phyloP scores from a whole-genome alignment of 2,797 vertebrate genomes.

The Sebastes cheni region DNA sequence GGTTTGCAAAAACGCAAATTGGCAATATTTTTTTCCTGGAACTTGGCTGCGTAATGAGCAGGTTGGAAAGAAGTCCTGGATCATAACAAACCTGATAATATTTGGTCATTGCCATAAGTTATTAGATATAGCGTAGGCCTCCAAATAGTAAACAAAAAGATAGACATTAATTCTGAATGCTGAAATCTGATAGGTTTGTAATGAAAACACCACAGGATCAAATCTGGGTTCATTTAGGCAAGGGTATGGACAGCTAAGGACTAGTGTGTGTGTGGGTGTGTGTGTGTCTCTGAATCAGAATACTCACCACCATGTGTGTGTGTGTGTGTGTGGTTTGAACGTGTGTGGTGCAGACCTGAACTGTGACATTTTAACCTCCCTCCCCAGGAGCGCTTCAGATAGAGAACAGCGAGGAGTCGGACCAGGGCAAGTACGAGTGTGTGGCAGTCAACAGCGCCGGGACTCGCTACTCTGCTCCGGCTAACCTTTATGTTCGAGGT shows the following conservation, averaged over 20 bases:
- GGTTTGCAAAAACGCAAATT: background rate
- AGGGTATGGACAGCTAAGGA: background rate
- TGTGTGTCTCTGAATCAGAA: background rate
- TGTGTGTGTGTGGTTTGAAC: background rate
- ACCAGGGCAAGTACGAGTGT: constrained; percentile 99
- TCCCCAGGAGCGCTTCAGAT: constrained; percentile 95
- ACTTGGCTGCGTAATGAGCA: background rate
- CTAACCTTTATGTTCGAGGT: constrained; percentile 99
- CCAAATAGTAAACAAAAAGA: background rate
- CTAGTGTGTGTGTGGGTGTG: background rate
- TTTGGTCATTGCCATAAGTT: background rate
- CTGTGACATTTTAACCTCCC: constrained; percentile 38
- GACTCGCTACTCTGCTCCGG: constrained; percentile 95
- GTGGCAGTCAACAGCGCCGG: constrained; percentile 96
- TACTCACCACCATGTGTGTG: background rate
- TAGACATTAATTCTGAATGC: background rate
- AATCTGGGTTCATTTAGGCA: background rate
- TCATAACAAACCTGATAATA: background rate
- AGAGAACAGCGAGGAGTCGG: constrained; percentile 96
- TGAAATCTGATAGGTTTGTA: background rate
- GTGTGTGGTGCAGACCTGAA: constrained; percentile 3
- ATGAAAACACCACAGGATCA: background rate
- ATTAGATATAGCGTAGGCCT: background rate
- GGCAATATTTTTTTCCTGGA: background rate
- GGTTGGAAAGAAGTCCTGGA: background rate